Evolutionary conservation across 2,888 invertebrate genomes (phyloP).

Genomic region (Cosmopolites sordidus): DNA sequence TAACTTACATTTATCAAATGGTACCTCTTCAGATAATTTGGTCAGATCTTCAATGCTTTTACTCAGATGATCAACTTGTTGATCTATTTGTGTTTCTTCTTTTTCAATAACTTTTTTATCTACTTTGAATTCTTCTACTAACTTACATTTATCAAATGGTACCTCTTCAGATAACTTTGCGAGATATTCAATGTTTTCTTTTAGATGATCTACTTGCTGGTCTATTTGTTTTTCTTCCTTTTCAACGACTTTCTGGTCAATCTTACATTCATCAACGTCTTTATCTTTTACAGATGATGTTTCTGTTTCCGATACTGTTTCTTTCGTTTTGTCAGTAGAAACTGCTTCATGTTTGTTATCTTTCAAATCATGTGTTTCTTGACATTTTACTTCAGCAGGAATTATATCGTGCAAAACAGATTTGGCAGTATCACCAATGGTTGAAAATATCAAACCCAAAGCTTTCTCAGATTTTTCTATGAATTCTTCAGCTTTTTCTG

Average conservation of each 20-base stretch:
- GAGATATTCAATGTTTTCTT: slow-evolving; percentile 25
- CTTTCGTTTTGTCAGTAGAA: too few relatives aligned
- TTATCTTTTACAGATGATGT: neutral
- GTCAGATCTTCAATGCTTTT: slow-evolving; percentile 27
- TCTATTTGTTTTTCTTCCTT: slow-evolving; percentile 30
- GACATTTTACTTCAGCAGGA: slow-evolving; percentile 5
- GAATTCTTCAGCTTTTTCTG: slow-evolving; percentile 16
- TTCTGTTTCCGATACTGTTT: neutral
- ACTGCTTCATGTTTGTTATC: too few relatives aligned
- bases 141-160: neutral
- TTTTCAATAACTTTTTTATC: slow-evolving; percentile 25
- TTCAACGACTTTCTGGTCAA: slow-evolving; percentile 9
- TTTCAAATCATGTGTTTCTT: too few relatives aligned
- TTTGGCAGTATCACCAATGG: slow-evolving; percentile 9
- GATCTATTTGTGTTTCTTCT: slow-evolving; percentile 30
- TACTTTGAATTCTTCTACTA: slow-evolving; percentile 15
- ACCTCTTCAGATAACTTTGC: slow-evolving; percentile 19
- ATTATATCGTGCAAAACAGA: slow-evolving; percentile 11
- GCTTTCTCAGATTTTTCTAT: slow-evolving; percentile 16
- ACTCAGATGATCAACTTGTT: slow-evolving; percentile 20
- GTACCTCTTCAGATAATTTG: slow-evolving; percentile 27
- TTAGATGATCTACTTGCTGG: slow-evolving; percentile 20
- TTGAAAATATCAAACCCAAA: slow-evolving; percentile 10
- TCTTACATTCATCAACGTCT: slow-evolving; percentile 16
- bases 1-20: slow-evolving; percentile 31